These are phyloP conservation scores for Actenoides hombroni DNA, from an alignment of 2,113 vertebrate genomes.

Conservation along the genomic window DNA sequence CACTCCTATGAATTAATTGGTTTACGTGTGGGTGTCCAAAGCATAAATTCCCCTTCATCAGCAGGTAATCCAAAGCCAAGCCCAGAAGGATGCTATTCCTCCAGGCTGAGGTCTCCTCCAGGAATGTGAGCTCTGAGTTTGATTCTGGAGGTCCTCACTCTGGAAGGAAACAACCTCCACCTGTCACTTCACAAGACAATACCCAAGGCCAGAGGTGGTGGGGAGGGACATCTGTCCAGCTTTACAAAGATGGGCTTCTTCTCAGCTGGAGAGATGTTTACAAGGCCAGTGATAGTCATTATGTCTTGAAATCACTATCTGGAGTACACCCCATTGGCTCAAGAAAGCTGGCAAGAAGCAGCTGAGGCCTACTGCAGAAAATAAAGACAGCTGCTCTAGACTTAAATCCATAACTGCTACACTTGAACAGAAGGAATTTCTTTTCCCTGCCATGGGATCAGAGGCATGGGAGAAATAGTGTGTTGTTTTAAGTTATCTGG, in stretches of 20 bases:
- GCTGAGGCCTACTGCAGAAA: neutral
- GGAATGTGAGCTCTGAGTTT: neutral
- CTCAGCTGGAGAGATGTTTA: neutral
- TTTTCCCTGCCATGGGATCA: neutral
- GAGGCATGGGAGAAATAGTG: neutral
- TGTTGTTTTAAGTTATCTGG: neutral
- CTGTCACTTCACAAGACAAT: neutral
- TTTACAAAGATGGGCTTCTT: neutral
- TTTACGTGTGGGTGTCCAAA: neutral
- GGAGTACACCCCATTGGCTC: rapidly evolving
- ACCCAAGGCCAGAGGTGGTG: neutral
- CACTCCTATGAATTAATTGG: neutral
- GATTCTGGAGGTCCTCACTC: neutral
- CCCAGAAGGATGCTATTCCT: neutral
- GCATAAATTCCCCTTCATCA: neutral
- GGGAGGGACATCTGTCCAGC: neutral
- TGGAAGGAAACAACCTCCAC: neutral
- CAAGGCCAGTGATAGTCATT: neutral
- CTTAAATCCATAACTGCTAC: neutral
- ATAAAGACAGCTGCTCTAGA: neutral
- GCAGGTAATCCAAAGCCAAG: neutral
- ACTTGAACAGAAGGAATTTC: neutral
- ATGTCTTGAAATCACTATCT: neutral
- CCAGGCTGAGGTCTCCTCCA: neutral
- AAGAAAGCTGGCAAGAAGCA: neutral